Conservation (phyloP, 1,140 invertebrate species). For the Formica selysi region DNA sequence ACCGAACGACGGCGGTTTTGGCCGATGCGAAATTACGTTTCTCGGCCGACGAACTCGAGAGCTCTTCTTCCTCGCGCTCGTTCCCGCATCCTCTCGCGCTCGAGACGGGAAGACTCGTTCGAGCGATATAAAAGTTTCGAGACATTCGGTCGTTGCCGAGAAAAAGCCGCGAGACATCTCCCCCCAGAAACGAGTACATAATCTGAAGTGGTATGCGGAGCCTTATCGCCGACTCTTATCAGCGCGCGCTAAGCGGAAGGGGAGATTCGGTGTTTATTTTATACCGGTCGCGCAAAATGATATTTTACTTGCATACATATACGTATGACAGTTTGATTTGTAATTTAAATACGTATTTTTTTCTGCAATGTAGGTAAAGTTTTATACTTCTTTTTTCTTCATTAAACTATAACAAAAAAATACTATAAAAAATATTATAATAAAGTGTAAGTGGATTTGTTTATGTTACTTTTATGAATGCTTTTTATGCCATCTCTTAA, state of each 20-base stretch:
- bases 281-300: neutral
- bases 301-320: neutral
- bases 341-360: constrained; percentile 14
- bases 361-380: neutral
- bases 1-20: constrained; percentile 65
- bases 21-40: constrained; percentile 65
- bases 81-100: neutral
- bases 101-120: constrained; percentile 25
- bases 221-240: constrained; percentile 43
- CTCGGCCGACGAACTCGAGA: constrained; percentile 61
- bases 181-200: constrained; percentile 19
- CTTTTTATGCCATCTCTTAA: neutral
- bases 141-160: constrained; percentile 28
- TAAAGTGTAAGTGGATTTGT: neutral
- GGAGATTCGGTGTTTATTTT: constrained; percentile 22
- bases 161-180: constrained; percentile 8
- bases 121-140: constrained; percentile 30
- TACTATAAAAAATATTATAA: neutral
- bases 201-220: constrained; percentile 1
- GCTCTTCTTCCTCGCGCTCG: neutral
- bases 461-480: neutral
- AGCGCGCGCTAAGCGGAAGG: neutral
- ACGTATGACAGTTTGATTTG: constrained; percentile 12
- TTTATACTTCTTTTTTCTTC: constrained; percentile 6
- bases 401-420: no score